Evolutionary conservation across 2,797 vertebrate species (phyloP).

Genomic region (Hephaestus fuliginosus): DNA sequence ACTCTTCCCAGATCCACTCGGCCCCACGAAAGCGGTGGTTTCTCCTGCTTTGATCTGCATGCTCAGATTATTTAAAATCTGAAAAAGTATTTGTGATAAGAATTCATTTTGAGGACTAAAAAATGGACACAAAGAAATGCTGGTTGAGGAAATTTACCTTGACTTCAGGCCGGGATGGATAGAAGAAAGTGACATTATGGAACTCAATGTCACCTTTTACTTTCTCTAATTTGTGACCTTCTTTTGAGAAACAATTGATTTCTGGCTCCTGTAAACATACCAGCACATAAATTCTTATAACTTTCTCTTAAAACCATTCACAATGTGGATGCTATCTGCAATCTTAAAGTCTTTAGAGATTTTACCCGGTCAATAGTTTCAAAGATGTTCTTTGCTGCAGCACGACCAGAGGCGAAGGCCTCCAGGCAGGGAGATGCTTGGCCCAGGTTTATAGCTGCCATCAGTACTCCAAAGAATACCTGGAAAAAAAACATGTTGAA

Average conservation of each 20-base stretch:
- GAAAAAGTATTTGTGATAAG: not conserved
- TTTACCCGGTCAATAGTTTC: conserved; percentile 88
- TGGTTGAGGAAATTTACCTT: conserved; percentile 84
- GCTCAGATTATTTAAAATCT: conserved; percentile 86
- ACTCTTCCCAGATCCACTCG: conserved; percentile 88
- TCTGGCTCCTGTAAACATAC: conserved; percentile 86
- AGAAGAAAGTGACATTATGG: conserved; percentile 92
- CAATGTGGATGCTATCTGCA: not conserved
- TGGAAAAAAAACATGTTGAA: conserved; percentile 51
- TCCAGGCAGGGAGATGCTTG: conserved; percentile 88
- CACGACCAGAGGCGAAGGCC: conserved; percentile 87
- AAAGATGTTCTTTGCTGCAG: conserved; percentile 88
- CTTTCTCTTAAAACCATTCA: not conserved
- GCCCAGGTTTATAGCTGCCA: conserved; percentile 86
- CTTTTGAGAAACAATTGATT: conserved; percentile 96
- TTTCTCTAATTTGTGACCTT: conserved; percentile 92
- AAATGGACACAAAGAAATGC: not conserved
- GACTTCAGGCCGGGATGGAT: conserved; percentile 93
- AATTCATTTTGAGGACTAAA: not conserved
- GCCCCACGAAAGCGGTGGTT: conserved; percentile 88
- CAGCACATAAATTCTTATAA: not conserved
- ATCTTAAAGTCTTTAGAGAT: not conserved
- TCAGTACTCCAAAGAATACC: conserved; percentile 90
- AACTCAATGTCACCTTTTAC: conserved; percentile 96
- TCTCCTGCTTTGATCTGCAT: conserved; percentile 83